Evolutionary conservation across 2,113 vertebrate genomes (phyloP).

Genomic region (Sorex fumeus): DNA sequence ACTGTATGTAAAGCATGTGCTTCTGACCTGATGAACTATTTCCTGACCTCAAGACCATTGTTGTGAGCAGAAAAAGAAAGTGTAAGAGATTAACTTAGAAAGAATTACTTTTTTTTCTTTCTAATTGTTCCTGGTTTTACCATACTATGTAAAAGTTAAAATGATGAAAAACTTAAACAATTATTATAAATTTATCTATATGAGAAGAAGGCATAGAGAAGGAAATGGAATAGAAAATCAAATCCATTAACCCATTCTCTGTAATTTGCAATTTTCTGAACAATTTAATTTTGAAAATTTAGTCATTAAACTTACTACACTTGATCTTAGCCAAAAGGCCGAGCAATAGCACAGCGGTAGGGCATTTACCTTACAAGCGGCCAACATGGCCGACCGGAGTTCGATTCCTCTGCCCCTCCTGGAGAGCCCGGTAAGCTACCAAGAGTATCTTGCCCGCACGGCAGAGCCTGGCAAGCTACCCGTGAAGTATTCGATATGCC

Average conservation of each 20-base stretch:
- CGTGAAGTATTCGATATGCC: too few relatives aligned
- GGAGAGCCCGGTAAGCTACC: too few relatives aligned
- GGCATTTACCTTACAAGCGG: too few relatives aligned
- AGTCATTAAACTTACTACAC: conserved; percentile 69
- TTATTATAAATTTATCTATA: neutral
- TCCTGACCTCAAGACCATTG: neutral
- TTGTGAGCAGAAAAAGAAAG: neutral
- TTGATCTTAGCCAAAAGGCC: too few relatives aligned
- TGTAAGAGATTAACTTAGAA: neutral
- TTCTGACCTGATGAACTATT: too few relatives aligned
- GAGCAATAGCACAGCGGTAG: too few relatives aligned
- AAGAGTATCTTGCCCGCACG: too few relatives aligned
- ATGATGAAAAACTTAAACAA: neutral
- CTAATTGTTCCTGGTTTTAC: neutral
- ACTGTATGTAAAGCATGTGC: too few relatives aligned
- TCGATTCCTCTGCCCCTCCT: too few relatives aligned
- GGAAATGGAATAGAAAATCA: conserved; percentile 51
- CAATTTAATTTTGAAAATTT: conserved; percentile 70
- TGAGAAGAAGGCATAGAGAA: conserved; percentile 37
- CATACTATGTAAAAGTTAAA: neutral
- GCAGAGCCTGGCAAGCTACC: too few relatives aligned
- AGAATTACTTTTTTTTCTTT: conserved; percentile 11
- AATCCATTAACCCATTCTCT: conserved; percentile 40
- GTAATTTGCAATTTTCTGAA: conserved; percentile 76
- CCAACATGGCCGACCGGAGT: too few relatives aligned